Conservation (phyloP, 1,140 invertebrate species). For the Drosophila persimilis region DNA sequence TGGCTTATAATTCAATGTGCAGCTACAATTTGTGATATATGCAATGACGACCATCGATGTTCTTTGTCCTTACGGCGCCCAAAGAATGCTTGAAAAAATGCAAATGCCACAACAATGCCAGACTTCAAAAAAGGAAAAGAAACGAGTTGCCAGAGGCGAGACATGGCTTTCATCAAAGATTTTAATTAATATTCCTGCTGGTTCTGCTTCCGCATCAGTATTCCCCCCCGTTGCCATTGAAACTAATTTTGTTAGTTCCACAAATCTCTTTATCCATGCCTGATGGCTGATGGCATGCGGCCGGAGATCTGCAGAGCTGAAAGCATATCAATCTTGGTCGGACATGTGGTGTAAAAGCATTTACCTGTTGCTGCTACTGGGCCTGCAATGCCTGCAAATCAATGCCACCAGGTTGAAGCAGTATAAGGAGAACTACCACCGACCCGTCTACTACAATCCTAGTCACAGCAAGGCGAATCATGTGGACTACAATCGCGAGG, state of each 20-base stretch:
- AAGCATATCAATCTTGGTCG: conserved; percentile 1
- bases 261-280: not conserved
- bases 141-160: not conserved
- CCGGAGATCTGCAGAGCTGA: not conserved
- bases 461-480: conserved; percentile 12
- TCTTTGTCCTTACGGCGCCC: conserved; percentile 6
- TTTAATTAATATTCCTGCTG: conserved; percentile 42
- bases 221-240: not conserved
- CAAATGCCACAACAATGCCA: conserved; percentile 52
- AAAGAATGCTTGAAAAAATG: conserved; percentile 35
- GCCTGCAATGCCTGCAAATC: not conserved
- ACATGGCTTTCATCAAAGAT: conserved; percentile 20
- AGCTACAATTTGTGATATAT: conserved; percentile 22
- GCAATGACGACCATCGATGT: conserved; percentile 4
- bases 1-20: conserved; percentile 32
- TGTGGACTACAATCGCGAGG: conserved; percentile 41
- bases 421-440: conserved; percentile 47
- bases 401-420: conserved; percentile 29
- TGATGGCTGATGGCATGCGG: not conserved
- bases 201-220: not conserved
- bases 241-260: conserved; percentile 20
- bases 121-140: not conserved
- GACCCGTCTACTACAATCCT: conserved; percentile 48
- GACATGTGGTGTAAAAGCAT: conserved; percentile 7
- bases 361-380: not conserved